Base-by-base conservation (phyloP, 2,113 vertebrate species). In the Aphyosemion australe region DNA sequence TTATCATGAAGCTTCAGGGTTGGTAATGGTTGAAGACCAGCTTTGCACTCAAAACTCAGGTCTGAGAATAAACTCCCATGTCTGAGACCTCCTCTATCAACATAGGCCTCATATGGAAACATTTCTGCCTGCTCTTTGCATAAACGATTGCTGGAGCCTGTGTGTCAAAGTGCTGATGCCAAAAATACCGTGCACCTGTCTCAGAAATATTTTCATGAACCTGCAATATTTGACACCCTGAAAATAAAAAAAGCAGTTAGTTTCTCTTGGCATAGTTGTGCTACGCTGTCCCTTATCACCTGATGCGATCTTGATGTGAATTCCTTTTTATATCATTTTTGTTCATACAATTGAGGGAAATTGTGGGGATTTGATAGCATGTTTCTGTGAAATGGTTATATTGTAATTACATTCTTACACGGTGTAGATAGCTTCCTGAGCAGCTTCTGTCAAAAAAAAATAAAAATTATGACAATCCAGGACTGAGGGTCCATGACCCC, bases 171-270 rank as follows among this genome's bases (percentile, higher is more conserved):
- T 20, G 47, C 47, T 48, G 43, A 47, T 47, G 46, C 31, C 31
- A 47, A 37, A 18, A 32, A 48, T 21, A 34, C 45, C 26, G 37
- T 48, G 59, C 12, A 13, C 12, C 4, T 37, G 18, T 50, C 60
- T 21, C 32, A 39, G 32, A 49, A 62, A 39, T 32, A 37, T 19
- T 62, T 62, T 62, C n/a, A 62, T 62, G 34, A 62, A 51, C 60
- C 47, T 41, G 18, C 46, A 41, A n/a, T 47, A 34, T 62, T 21
- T 21, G 34, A 62, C 34, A 15, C 14, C 31, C 12, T 51, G 31
- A 61, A 11, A 61, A 20, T 50, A 50, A 16, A 2, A 32, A 14
- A 32, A 39, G 8, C 37, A 9, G 14, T 26, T 61, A n/a, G 12
- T 61, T 12, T 48, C 21, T 41, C 45, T 9, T n/a, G 43, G 14